Evolutionary conservation across 2,797 vertebrate genomes (phyloP).

Genomic region (Catharus ustulatus): DNA sequence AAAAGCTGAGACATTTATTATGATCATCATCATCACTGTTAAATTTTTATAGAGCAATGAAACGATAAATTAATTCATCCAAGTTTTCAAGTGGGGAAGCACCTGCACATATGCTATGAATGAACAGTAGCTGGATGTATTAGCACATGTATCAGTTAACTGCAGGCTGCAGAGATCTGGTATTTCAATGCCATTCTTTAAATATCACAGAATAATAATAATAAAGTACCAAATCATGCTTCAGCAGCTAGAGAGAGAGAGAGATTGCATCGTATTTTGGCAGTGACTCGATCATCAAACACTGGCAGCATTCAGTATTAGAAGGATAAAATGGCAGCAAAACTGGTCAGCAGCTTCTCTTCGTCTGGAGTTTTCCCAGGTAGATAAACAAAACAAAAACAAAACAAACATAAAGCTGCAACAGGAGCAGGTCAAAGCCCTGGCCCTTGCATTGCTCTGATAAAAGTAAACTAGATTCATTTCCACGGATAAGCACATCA

Average conservation of each 20-base stretch:
- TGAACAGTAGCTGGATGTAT: slow-evolving; percentile 45
- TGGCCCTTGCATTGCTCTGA: slow-evolving; percentile 77
- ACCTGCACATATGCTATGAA: slow-evolving; percentile 20
- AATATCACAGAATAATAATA: slow-evolving; percentile 45
- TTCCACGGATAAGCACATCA: slow-evolving; percentile 69
- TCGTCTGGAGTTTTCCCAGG: slow-evolving; percentile 77
- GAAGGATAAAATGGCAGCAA: slow-evolving; percentile 79
- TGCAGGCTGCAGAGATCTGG: slow-evolving; percentile 60
- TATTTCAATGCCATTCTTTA: slow-evolving; percentile 63
- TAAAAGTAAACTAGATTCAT: slow-evolving; percentile 74
- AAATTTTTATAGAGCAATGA: slow-evolving; percentile 56
- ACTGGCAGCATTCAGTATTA: slow-evolving; percentile 74
- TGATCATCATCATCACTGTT: not conserved
- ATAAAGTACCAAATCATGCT: slow-evolving; percentile 74
- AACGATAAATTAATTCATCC: slow-evolving; percentile 48
- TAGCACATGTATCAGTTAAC: slow-evolving; percentile 18
- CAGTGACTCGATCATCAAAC: slow-evolving; percentile 68
- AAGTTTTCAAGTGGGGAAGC: slow-evolving; percentile 57
- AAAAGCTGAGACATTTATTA: slow-evolving; percentile 13
- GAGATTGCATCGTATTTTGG: slow-evolving; percentile 71
- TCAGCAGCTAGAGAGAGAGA: slow-evolving; percentile 72
- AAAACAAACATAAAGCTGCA: slow-evolving; percentile 78
- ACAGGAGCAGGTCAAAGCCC: slow-evolving; percentile 48
- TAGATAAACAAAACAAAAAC: slow-evolving; percentile 64
- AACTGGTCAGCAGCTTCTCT: slow-evolving; percentile 82